phyloP scores from a whole-genome alignment of 1,140 invertebrate genomes.

The Danaus melanippus region DNA sequence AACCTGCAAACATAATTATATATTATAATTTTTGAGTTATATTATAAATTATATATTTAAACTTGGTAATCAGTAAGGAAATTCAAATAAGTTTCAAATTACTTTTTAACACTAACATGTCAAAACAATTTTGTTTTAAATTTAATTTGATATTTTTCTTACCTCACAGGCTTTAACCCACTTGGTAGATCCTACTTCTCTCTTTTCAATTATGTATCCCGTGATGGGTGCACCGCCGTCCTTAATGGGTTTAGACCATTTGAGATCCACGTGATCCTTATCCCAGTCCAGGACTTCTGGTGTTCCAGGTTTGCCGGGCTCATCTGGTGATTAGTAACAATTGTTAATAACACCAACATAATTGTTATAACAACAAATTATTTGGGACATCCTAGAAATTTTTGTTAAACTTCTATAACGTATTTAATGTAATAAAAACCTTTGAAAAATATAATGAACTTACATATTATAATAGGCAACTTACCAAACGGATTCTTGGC shows the following conservation, averaged over 20 bases:
- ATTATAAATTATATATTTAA: too few species aligned
- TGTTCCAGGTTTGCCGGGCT: slow-evolving; percentile 90
- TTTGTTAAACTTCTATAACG: too few species aligned
- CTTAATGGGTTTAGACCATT: slow-evolving; percentile 90
- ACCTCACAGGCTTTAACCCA: slow-evolving; percentile 91
- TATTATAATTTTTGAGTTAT: too few species aligned
- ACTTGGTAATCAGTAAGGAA: too few species aligned
- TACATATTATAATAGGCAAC: slow-evolving; percentile 24
- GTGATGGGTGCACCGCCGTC: slow-evolving; percentile 95
- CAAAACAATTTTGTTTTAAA: too few species aligned
- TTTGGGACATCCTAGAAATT: too few species aligned
- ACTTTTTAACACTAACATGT: too few species aligned
- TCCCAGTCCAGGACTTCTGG: slow-evolving; percentile 95
- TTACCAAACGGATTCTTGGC: slow-evolving; percentile 98
- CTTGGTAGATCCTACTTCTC: slow-evolving; percentile 88
- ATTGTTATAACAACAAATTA: too few species aligned
- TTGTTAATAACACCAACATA: too few species aligned
- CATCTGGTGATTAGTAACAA: slow-evolving; percentile 73
- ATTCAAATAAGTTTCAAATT: too few species aligned
- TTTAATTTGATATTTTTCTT: slow-evolving; percentile 6
- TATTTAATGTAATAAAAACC: not conserved
- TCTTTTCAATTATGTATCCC: slow-evolving; percentile 95
- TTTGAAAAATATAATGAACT: not conserved
- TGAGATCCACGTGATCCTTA: slow-evolving; percentile 93
- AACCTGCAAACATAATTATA: slow-evolving; percentile 44